Evolutionary conservation across 2,888 invertebrate genomes (phyloP), one percentile per base, ranked within the genome.

Genomic region (Aethes cnicana): DNA sequence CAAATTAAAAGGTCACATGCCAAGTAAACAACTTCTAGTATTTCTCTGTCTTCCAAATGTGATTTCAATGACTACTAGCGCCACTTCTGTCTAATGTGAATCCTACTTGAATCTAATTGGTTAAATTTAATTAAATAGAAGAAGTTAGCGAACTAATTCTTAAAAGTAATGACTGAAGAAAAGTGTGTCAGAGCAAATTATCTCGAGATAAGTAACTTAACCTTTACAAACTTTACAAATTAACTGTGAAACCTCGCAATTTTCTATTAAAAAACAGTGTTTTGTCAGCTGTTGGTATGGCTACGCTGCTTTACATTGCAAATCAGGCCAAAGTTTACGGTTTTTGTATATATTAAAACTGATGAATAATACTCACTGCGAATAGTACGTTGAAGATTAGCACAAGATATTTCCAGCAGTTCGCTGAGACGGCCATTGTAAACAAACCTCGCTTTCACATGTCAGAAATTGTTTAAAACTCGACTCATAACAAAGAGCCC

Each of bases 351-450:
- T 18, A 14, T 47, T 16, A 42, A 30, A 47, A 48, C 42, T 39
- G 42, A 48, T 44, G 35, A 44, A 44, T 46, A 54, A 28, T 69
- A 85, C 90, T 89, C 62, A 90, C 90, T 48, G 83, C 89, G 66
- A 90, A 88, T 61, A 90, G 66, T 32, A 87, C 71, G 61, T 90
- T 89, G 76, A 85, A 90, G 59, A 80, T 81, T 67, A 90, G 66
- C 66, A 90, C 88, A 16, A 90, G 73, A 73, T 89, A 89, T 77
- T 89, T 88, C 86, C 89, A 89, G 67, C 89, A 88, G 68, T 84
- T 89, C 52, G 87, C 81, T 21, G 88, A 86, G 55, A 89, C 68
- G 59, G 81, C 84, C 90, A 90, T 90, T 74, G 74, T 77, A 60
- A 55, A 64, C 53, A 53, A 43, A 55, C 64, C 61, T 46, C 63